These are phyloP conservation scores for Cynoglossus semilaevis DNA, from an alignment of 2,113 vertebrate species.

Conservation along the genomic window DNA sequence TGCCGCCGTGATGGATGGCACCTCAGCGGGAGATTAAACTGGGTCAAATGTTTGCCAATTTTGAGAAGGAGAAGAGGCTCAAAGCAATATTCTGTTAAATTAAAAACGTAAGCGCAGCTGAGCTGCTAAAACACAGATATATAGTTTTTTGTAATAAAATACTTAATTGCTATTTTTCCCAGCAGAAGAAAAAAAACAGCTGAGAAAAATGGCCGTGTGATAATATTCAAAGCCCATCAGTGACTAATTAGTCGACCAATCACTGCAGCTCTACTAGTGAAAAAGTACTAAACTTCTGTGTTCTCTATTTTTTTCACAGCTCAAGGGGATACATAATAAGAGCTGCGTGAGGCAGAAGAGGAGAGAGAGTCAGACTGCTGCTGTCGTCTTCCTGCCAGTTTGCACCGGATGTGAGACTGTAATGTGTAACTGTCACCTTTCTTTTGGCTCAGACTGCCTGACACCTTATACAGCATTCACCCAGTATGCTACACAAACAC, in stretches of 20 bases:
- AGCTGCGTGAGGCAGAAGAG: constrained; percentile 51
- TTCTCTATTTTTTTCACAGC: too few relatives aligned
- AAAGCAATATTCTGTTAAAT: constrained; percentile 19
- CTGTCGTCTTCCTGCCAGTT: constrained; percentile 16
- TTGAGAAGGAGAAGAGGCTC: constrained; percentile 9
- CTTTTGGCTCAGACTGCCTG: constrained; percentile 5
- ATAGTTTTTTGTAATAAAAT: too few relatives aligned
- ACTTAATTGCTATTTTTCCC: too few relatives aligned
- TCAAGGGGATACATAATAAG: constrained; percentile 55
- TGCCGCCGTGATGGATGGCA: constrained; percentile 6
- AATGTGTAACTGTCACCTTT: constrained; percentile 15
- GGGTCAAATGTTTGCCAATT: constrained; percentile 40
- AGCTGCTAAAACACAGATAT: too few relatives aligned
- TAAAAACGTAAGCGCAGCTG: background rate
- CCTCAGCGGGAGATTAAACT: constrained; percentile 24
- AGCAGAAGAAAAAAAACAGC: too few relatives aligned
- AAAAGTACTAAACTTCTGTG: too few relatives aligned
- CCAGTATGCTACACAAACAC: background rate
- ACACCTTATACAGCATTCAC: constrained; percentile 1
- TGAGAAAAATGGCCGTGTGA: too few relatives aligned
- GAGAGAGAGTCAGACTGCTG: constrained; percentile 10
- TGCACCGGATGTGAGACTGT: constrained; percentile 12
- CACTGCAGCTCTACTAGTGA: too few relatives aligned
- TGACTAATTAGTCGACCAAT: too few relatives aligned
- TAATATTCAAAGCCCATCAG: too few relatives aligned